phyloP scores from a whole-genome alignment of 2,888 invertebrate species.

The Drosophila infuscata region DNA sequence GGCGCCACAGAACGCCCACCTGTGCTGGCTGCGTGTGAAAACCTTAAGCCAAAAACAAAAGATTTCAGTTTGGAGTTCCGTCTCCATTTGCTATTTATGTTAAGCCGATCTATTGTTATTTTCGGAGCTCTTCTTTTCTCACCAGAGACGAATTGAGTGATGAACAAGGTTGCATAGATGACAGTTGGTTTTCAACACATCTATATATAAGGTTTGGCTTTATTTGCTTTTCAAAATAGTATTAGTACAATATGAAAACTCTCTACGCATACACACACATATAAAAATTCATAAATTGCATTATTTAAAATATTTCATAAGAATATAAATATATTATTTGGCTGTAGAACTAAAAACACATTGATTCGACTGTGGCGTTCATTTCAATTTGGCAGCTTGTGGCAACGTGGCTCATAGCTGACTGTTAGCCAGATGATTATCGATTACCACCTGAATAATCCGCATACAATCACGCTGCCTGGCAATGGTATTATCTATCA shows the following conservation, averaged over 20 bases:
- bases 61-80: conserved; percentile 26
- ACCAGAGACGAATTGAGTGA: conserved; percentile 37
- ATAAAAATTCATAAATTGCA: conserved; percentile 49
- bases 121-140: conserved; percentile 68
- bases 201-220: conserved; percentile 47
- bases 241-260: conserved; percentile 41
- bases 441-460: conserved; percentile 82
- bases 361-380: conserved; percentile 1
- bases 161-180: conserved; percentile 54
- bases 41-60: conserved; percentile 46
- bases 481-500: conserved; percentile 82
- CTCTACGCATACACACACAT: conserved; percentile 48
- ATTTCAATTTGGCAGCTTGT: background rate
- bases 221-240: conserved; percentile 57
- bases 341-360: conserved; percentile 27
- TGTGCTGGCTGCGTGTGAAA: conserved; percentile 70
- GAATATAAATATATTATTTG: conserved; percentile 8
- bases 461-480: conserved; percentile 82
- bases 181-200: conserved; percentile 64
- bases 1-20: conserved; percentile 56
- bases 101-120: conserved; percentile 69
- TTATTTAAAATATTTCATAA: conserved; percentile 38
- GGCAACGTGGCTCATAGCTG: conserved; percentile 56
- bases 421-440: conserved; percentile 79
- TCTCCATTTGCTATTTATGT: conserved; percentile 9